phyloP scores from a whole-genome alignment of 1,140 invertebrate genomes.

The Hydropsyche tenuis region DNA sequence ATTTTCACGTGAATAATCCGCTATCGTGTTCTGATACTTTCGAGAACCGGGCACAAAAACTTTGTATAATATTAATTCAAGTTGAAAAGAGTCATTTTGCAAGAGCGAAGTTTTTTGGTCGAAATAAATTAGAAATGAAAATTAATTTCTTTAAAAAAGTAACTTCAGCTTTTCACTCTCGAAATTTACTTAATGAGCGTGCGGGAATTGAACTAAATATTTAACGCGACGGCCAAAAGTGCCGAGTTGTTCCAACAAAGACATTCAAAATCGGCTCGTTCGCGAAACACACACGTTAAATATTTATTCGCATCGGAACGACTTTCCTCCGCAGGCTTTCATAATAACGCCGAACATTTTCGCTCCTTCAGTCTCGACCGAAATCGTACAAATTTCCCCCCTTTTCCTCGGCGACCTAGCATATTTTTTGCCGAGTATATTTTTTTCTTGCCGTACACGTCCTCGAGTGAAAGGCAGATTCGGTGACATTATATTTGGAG shows the following conservation, averaged over 20 bases:
- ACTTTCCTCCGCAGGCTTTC: slow-evolving; percentile 23
- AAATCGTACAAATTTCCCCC: slow-evolving; percentile 20
- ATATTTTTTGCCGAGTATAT: not conserved
- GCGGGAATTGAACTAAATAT: too few relatives aligned
- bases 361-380: slow-evolving; percentile 32
- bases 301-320: too few relatives aligned
- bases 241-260: too few relatives aligned
- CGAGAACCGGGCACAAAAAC: too few relatives aligned
- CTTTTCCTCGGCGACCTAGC: not conserved
- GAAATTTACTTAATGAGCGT: not conserved
- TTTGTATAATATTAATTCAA: slow-evolving; percentile 2
- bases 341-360: slow-evolving; percentile 40
- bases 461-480: slow-evolving; percentile 35
- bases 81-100: not conserved
- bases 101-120: not conserved
- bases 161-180: not conserved
- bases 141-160: not conserved
- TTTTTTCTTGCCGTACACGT: slow-evolving; percentile 36
- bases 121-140: slow-evolving; percentile 14
- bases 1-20: not conserved
- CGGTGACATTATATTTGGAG: slow-evolving; percentile 42
- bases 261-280: too few relatives aligned
- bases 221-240: too few relatives aligned
- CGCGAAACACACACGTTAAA: too few relatives aligned
- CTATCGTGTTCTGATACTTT: slow-evolving; percentile 3